Evolutionary conservation across 2,888 invertebrate genomes (phyloP).

Genomic region (Bibio marci): DNA sequence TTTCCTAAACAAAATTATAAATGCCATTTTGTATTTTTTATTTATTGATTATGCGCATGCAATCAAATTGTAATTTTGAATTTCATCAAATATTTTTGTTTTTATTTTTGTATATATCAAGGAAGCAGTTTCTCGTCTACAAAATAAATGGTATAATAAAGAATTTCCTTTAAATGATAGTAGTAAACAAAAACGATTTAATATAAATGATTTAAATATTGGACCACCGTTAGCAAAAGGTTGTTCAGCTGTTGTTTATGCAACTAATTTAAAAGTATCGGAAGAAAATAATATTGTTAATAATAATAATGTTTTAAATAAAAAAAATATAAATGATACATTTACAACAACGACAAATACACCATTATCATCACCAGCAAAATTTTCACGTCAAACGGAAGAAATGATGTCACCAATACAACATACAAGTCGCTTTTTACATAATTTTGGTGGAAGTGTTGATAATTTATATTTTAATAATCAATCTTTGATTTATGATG

Average conservation of each 20-base stretch:
- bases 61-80: too few species aligned
- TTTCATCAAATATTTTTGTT: neutral
- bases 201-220: constrained; percentile 42
- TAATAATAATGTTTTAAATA: constrained; percentile 11
- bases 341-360: neutral
- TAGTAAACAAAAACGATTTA: constrained; percentile 28
- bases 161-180: constrained; percentile 12
- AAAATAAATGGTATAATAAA: constrained; percentile 18
- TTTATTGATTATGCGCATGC: too few species aligned
- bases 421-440: constrained; percentile 26
- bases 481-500: constrained; percentile 17
- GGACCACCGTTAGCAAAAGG: constrained; percentile 63
- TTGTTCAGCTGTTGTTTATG: constrained; percentile 65
- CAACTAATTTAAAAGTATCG: constrained; percentile 33
- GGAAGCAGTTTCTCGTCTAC: constrained; percentile 24
- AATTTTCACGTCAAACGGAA: neutral
- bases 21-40: neutral
- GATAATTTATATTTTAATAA: constrained; percentile 23
- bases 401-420: constrained; percentile 26
- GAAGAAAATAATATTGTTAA: too few species aligned
- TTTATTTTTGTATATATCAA: too few species aligned
- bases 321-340: neutral
- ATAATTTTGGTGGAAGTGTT: constrained; percentile 26
- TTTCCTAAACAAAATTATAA: neutral
- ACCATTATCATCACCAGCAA: neutral